phyloP scores from a whole-genome alignment of 2,797 vertebrate species.

The Agapornis canus region DNA sequence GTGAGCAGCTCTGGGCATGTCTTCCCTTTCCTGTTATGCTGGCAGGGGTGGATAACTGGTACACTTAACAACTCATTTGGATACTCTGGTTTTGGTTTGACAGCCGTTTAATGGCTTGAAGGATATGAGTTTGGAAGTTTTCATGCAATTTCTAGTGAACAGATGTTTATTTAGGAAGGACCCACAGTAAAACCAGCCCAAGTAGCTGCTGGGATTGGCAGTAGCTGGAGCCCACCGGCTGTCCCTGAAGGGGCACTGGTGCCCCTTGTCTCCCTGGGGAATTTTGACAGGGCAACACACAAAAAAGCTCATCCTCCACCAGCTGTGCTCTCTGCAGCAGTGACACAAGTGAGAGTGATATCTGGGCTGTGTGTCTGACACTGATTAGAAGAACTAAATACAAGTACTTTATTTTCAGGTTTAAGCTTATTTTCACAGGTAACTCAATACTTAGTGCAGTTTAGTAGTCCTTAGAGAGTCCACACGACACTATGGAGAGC shows the following conservation, averaged over 20 bases:
- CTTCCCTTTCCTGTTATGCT: background rate
- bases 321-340: background rate
- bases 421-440: background rate
- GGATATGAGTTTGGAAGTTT: background rate
- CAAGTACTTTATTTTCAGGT: background rate
- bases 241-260: accelerated
- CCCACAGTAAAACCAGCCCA: background rate
- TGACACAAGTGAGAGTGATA: accelerated
- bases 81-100: background rate
- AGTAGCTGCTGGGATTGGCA: background rate
- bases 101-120: background rate
- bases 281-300: no score
- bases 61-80: background rate
- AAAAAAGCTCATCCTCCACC: background rate
- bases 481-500: background rate
- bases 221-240: background rate
- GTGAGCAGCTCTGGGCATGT: background rate
- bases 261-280: accelerated
- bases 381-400: background rate
- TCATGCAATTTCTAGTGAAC: background rate
- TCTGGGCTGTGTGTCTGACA: background rate
- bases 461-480: background rate
- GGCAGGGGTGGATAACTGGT: accelerated
- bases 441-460: background rate
- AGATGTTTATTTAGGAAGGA: background rate